Evolutionary conservation across 2,797 vertebrate species (phyloP), one percentile per base, ranked within the genome.

Genomic region (Arctocebus calabarensis): DNA sequence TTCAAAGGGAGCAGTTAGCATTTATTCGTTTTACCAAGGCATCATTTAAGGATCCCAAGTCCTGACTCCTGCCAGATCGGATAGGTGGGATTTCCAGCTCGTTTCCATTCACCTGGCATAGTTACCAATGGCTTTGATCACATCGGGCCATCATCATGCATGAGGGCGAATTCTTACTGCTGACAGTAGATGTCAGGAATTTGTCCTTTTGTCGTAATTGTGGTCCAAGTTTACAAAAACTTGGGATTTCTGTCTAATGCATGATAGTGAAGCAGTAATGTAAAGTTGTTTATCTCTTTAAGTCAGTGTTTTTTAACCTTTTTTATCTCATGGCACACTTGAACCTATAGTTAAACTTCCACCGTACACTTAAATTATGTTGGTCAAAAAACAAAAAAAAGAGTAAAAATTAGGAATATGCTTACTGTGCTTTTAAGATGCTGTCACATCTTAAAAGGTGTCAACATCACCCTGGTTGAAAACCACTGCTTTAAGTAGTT

Each of bases 1-100:
- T 84, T 96, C 86, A 93, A 45, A 96, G 70, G 32, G 34, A 95
- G 66, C 79, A 89, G 48, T 66, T 68, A 88, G 48, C 86, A 48
- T 84, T 62, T 92, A 22, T 66, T 92, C 66, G 32, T 84, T 95
- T 96, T 89, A 94, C 68, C 40, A 77, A 84, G 84, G 78, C 20
- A 59, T 64, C 45, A 45, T 90, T 85, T 81, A 86, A 87, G 84
- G 75, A 84, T 57, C 32, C 27, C 40, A 83, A 87, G 62, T 37
- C 45, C 74, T 73, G 71, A 62, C 29, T 86, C 62, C 62, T 84
- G 75, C 71, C 62, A 73, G 43, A 34, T 86, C 25, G 0, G 68
- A 77, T 4, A 43, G 5, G 6, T 37, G 85, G 16, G 74, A 61
- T 92, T 83, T 92, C 37, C n/a, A 75, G 85, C 11, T n/a, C 40